Percentiles rank a stretch among this genome's conserved stretches.
These are phyloP conservation scores for Anoplius nigerrimus DNA, from an alignment of 2,888 invertebrate species.

Conservation along the genomic window DNA sequence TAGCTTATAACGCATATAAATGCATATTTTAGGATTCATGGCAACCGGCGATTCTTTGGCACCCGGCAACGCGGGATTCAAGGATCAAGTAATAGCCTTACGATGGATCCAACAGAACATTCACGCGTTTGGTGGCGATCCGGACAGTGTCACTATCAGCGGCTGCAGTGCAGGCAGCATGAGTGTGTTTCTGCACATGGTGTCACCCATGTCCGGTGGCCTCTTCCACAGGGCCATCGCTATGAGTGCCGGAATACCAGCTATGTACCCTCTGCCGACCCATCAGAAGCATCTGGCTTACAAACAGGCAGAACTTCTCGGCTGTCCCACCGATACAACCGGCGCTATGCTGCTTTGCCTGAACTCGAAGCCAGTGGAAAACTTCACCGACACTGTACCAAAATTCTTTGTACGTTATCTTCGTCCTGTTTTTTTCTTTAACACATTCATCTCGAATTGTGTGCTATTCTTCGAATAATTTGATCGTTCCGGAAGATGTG, in stretches of 20 bases:
- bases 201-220: constrained; percentile 82
- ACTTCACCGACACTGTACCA: constrained; percentile 47
- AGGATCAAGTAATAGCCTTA: constrained; percentile 82
- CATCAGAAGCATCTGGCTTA: constrained; percentile 79
- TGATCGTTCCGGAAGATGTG: no score
- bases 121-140: constrained; percentile 82
- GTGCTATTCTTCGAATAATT: no score
- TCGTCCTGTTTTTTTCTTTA: no score
- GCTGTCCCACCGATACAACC: constrained; percentile 78
- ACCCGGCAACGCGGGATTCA: constrained; percentile 83
- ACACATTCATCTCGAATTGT: no score
- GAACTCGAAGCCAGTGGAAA: constrained; percentile 69
- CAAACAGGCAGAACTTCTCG: constrained; percentile 79
- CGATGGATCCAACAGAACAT: constrained; percentile 83
- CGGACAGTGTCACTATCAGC: constrained; percentile 79
- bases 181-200: constrained; percentile 73
- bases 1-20: no score
- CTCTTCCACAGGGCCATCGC: constrained; percentile 84
- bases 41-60: constrained; percentile 82
- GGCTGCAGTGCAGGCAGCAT: constrained; percentile 78
- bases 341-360: constrained; percentile 79
- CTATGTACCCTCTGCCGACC: constrained; percentile 71
- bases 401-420: constrained; percentile 60
- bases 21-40: constrained; percentile 77
- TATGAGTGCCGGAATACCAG: constrained; percentile 77